phyloP scores from a whole-genome alignment of 2,888 invertebrate species.

The Apocheima hispidaria region DNA sequence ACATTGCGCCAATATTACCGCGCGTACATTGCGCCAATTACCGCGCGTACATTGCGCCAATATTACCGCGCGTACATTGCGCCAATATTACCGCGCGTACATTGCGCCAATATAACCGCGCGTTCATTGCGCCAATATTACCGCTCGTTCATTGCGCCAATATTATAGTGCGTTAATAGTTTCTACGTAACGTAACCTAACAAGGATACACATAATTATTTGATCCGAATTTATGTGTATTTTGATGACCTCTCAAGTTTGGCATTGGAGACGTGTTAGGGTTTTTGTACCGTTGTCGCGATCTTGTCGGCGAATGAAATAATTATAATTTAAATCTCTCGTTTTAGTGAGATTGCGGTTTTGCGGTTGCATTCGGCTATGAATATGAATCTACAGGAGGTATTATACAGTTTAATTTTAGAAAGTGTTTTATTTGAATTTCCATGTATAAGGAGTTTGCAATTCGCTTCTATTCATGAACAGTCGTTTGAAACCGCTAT shows the following conservation, averaged over 20 bases:
- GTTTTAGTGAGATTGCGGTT: background rate
- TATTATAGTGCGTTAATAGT: background rate
- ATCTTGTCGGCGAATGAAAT: constrained; percentile 16
- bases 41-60: background rate
- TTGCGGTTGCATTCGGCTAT: constrained; percentile 5
- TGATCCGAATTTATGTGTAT: background rate
- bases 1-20: background rate
- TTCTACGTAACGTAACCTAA: background rate
- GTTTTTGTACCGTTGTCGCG: background rate
- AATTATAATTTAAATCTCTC: background rate
- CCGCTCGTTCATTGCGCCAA: background rate
- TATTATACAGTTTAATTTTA: background rate
- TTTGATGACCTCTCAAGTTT: too few relatives aligned
- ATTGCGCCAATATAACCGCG: background rate
- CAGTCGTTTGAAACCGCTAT: background rate
- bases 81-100: background rate
- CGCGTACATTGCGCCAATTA: background rate
- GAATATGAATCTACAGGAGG: background rate
- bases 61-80: background rate
- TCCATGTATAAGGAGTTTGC: constrained; percentile 18
- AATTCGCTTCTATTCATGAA: constrained; percentile 16
- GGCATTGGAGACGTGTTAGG: background rate
- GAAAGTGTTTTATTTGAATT: constrained; percentile 29
- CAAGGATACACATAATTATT: background rate
- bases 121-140: background rate